Base-by-base conservation (phyloP, 2,888 invertebrate genomes). In the Andrena trimmerana region DNA sequence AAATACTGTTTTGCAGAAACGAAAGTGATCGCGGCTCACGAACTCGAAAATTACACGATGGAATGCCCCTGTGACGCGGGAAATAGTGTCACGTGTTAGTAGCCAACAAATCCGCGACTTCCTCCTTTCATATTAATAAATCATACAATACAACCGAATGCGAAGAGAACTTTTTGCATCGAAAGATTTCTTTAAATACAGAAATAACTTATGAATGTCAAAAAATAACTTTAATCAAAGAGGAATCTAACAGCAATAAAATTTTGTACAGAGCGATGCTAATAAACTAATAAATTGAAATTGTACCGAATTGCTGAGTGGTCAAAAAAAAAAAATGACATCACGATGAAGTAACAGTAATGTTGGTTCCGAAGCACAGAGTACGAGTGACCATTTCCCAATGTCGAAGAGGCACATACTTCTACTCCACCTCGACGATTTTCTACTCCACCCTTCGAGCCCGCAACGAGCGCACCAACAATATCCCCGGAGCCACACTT, bases 1-100 rank as follows among this genome's bases (percentile, higher is more conserved):
- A 76, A 70, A 78, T 62, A 52, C 33, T 66, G 71, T 68, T 80
- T 81, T 83, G 54, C 52, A 76, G 72, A 79, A 78, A 75, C 69
- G 78, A 86, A 88, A 85, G 81, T 81, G 48, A 70, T 68, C 59
- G 57, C 4, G 31, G 20, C 62, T 63, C 31, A 13, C n/a, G 48
- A 67, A 73, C 16, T 76, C 73, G 59, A 85, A 86, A 86, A 80
- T 69, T 57, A 10, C 54, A 65, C 48, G 7, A 29, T 7, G 8
- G 36, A 57, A 27, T 57, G 24, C 24, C 57, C 24, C 24, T 13
- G 24, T 1, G 24, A 57, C 24, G 24, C 10, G 8, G 20, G n/a
- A 20, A n/a, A 54, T 20, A 54, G n/a, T n/a, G 54, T 54, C 54
- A n/a, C 4, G 42, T 42, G 16, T 42, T 42, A 5, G 42, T 42